Evolutionary conservation across 1,140 invertebrate genomes (phyloP), one percentile per base, ranked within the genome.

Genomic region (Apis laboriosa): DNA sequence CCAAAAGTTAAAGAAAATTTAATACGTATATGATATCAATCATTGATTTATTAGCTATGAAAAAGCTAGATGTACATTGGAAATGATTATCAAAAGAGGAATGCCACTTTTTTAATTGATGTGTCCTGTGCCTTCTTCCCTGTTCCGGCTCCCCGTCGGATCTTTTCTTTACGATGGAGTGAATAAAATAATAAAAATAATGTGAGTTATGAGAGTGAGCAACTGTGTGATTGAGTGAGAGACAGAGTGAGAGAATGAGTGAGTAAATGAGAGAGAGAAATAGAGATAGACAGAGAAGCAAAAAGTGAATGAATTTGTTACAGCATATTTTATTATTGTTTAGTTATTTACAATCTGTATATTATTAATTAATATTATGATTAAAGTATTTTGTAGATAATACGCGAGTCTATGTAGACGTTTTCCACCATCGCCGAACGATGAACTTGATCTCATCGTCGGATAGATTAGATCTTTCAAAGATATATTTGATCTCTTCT

Each of bases 351-450:
- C 93, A 93, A 92, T 91, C 90, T 94, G 93, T 94, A 94, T 94
- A 94, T 93, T 94, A 91, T 93, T 92, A 91, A 93, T 91, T 92
- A 92, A 92, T 93, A 93, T 92, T 93, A 93, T 86, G 88, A 93
- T 94, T 94, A 94, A 93, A 92, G 90, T 93, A 93, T 93, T 94
- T 93, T 94, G 92, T 94, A 94, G 93, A 94, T 94, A 94, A 93
- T 90, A 90, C 84, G 87, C 84, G 88, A 91, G 78, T 91, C 60
- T 77, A 74, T 70, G 51, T 83, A 72, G 55, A 70, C 73, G 68
- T 70, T 74, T 24, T 79, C 77, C 72, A 81, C 21, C 71, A 76
- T 80, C 53, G 77, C 28, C 34, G 73, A 53, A 56, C 21, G 55
- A 82, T 77, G 73, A 82, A 70, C 51, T 60, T 17, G 8, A 49